A percentile compares a stretch with the other conserved stretches of the same genome.
phyloP scores from a whole-genome alignment of 2,797 vertebrate species.

The Coracias cyanogaster region DNA sequence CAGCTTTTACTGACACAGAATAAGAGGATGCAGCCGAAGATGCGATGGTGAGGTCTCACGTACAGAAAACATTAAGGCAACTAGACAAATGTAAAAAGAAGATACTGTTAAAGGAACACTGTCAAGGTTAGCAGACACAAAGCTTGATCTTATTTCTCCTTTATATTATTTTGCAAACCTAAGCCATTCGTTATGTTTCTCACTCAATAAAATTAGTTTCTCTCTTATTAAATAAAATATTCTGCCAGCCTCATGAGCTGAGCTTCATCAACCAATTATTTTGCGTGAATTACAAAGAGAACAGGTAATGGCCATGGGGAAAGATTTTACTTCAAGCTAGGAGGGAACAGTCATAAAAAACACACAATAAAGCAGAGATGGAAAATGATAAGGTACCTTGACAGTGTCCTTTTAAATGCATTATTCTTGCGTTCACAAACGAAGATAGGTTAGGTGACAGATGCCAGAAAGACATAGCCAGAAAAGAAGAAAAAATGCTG shows the following conservation, averaged over 20 bases:
- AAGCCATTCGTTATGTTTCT: neutral
- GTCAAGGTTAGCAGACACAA: neutral
- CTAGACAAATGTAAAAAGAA: neutral
- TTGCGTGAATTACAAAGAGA: neutral
- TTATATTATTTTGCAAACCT: neutral
- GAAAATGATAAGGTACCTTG: conserved; percentile 15
- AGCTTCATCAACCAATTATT: neutral
- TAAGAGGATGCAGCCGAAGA: neutral
- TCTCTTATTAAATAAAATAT: neutral
- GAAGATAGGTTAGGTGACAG: conserved; percentile 22
- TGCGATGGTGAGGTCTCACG: neutral
- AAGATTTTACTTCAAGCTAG: conserved; percentile 17
- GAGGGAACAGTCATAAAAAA: neutral
- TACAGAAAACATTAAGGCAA: neutral
- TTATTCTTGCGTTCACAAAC: conserved; percentile 27
- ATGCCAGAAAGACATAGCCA: conserved; percentile 13
- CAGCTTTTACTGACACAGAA: neutral
- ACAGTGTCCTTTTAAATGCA: conserved; percentile 43
- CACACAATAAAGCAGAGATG: conserved; percentile 30
- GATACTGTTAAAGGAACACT: neutral
- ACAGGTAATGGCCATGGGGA: neutral
- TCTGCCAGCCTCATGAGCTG: neutral
- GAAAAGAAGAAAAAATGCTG: conserved; percentile 29
- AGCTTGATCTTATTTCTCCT: neutral
- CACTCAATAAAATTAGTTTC: neutral